These are phyloP conservation scores for Cephalopholis sonnerati DNA, from an alignment of 2,113 vertebrate genomes.

Conservation along the genomic window DNA sequence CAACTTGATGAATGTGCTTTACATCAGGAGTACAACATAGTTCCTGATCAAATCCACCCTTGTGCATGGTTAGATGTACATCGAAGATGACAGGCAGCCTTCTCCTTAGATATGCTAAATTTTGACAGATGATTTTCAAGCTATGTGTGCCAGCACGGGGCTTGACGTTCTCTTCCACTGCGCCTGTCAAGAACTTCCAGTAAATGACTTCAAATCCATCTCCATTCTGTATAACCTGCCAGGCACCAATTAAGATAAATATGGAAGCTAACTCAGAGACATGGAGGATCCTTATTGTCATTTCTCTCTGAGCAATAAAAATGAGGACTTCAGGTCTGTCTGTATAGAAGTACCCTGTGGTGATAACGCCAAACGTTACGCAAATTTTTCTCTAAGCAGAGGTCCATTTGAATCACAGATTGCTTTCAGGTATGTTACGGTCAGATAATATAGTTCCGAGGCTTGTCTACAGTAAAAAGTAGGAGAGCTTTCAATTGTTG, in stretches of 20 bases:
- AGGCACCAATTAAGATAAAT: slow-evolving; percentile 85
- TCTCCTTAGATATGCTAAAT: slow-evolving; percentile 86
- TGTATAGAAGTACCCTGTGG: slow-evolving; percentile 23
- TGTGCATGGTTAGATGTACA: slow-evolving; percentile 84
- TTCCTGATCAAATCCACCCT: slow-evolving; percentile 87
- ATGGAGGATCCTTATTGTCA: slow-evolving; percentile 61
- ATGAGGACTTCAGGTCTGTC: slow-evolving; percentile 55
- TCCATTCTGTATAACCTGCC: slow-evolving; percentile 80
- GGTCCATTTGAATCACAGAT: slow-evolving; percentile 20
- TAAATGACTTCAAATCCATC: slow-evolving; percentile 86
- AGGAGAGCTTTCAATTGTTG: background rate
- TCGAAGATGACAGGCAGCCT: slow-evolving; percentile 88
- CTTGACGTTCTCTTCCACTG: slow-evolving; percentile 78
- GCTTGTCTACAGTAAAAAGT: background rate
- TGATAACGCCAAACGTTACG: slow-evolving; percentile 29
- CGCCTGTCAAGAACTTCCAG: slow-evolving; percentile 84
- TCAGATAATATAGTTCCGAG: slow-evolving; percentile 15
- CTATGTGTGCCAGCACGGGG: slow-evolving; percentile 70
- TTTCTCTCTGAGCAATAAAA: slow-evolving; percentile 65
- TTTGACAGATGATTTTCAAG: slow-evolving; percentile 89
- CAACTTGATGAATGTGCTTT: slow-evolving; percentile 76
- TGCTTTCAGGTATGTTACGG: slow-evolving; percentile 1
- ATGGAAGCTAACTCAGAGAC: slow-evolving; percentile 72
- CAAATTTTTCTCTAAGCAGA: background rate
- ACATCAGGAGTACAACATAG: slow-evolving; percentile 74